Conservation (phyloP, 1,140 invertebrate species). For the Drosophila murphyi region DNA sequence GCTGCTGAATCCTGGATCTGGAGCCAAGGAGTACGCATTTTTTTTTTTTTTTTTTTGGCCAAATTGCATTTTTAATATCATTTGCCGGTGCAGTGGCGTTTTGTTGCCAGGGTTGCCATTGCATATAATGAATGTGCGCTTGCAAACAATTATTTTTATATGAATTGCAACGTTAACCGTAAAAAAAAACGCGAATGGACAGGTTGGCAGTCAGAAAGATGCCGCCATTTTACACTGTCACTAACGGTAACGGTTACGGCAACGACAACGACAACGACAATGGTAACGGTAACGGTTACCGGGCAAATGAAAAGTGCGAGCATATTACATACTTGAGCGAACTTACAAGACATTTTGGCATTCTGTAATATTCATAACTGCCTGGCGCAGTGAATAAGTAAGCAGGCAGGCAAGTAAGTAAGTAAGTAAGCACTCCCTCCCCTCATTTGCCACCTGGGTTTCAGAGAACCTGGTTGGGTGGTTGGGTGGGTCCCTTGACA, state of each 20-base stretch:
- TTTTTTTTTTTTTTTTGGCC: conserved; percentile 29
- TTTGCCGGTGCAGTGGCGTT: conserved; percentile 14
- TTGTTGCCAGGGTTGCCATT: conserved; percentile 54
- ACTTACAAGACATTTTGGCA: conserved; percentile 75
- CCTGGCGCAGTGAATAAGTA: conserved; percentile 38
- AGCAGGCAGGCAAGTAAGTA: conserved; percentile 24
- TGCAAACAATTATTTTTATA: conserved; percentile 81
- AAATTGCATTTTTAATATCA: conserved; percentile 80
- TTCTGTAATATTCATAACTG: conserved; percentile 78
- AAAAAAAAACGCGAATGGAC: conserved; percentile 17
- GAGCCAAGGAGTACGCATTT: conserved; percentile 41
- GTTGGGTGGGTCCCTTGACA: neutral
- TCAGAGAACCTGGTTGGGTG: neutral
- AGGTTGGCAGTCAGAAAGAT: conserved; percentile 25
- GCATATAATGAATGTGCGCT: conserved; percentile 72
- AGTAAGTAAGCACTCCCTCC: conserved; percentile 6
- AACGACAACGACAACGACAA: conserved; percentile 22
- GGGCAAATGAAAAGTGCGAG: conserved; percentile 49
- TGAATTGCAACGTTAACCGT: conserved; percentile 60
- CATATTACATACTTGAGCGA: conserved; percentile 66
- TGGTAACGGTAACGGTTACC: conserved; percentile 35
- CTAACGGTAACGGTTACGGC: conserved; percentile 65
- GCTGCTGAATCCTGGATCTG: conserved; percentile 6
- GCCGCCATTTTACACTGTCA: conserved; percentile 43
- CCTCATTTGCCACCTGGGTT: conserved; percentile 1